These are phyloP conservation scores for Herminia tarsipennalis DNA, from an alignment of 2,888 invertebrate species.

Conservation along the genomic window DNA sequence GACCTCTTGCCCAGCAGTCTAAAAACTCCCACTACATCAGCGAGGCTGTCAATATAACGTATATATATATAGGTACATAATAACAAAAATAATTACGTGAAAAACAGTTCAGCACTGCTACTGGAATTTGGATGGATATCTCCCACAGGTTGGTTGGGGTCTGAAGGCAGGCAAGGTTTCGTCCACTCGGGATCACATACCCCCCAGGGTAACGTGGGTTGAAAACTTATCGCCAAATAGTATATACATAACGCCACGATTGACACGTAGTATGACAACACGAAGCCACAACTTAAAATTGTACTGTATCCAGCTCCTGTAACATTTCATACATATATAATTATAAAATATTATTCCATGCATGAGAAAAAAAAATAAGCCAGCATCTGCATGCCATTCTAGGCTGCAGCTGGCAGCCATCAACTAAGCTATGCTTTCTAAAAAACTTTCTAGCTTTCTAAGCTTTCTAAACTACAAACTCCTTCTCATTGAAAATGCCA, in stretches of 20 bases:
- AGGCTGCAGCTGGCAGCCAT: too few species aligned
- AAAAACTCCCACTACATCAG: too few species aligned
- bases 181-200: constrained; percentile 87
- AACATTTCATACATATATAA: too few species aligned
- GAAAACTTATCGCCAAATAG: constrained; percentile 90
- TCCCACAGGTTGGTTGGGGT: constrained; percentile 44
- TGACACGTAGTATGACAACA: constrained; percentile 91
- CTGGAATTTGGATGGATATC: constrained; percentile 47
- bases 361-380: too few species aligned
- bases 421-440: too few species aligned
- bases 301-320: constrained; percentile 89
- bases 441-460: too few species aligned
- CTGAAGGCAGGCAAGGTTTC: constrained; percentile 74
- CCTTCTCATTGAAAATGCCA: too few species aligned
- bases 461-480: too few species aligned
- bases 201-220: constrained; percentile 90
- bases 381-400: too few species aligned
- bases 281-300: constrained; percentile 85
- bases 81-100: constrained; percentile 46
- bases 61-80: not conserved
- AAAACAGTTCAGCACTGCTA: constrained; percentile 87
- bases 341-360: too few species aligned
- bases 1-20: too few species aligned
- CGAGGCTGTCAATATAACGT: too few species aligned
- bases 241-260: constrained; percentile 90